These are phyloP conservation scores for Zosterops japonicus DNA, from an alignment of 2,113 vertebrate genomes.

Conservation along the genomic window DNA sequence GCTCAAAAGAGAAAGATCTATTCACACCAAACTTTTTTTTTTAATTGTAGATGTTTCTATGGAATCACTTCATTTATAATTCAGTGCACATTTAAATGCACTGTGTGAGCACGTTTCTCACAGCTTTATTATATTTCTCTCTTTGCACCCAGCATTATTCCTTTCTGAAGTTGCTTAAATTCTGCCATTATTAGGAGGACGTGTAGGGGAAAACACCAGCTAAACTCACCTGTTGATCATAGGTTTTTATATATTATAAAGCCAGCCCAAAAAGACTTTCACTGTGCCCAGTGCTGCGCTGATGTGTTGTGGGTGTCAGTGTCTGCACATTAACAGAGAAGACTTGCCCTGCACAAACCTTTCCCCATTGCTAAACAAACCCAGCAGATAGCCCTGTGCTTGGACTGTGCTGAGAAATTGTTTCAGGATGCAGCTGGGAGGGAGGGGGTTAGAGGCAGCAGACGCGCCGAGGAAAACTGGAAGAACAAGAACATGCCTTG, in stretches of 20 bases:
- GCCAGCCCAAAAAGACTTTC: not conserved
- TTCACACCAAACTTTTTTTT: not conserved
- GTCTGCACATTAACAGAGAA: not conserved
- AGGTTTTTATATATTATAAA: not conserved
- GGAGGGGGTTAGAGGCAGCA: not conserved
- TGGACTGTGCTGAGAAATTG: not conserved
- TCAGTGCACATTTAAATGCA: not conserved
- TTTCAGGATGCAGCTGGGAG: not conserved
- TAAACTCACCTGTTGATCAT: not conserved
- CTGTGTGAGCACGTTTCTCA: not conserved
- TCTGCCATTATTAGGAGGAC: not conserved
- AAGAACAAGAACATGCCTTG: conserved; percentile 4
- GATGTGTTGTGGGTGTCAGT: not conserved
- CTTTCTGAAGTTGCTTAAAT: not conserved
- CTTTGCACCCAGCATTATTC: not conserved
- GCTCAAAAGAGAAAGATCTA: not conserved
- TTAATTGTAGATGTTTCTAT: not conserved
- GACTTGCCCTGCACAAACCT: not conserved
- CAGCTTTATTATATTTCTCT: conserved; percentile 7
- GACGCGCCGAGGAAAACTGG: not conserved
- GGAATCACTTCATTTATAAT: not conserved
- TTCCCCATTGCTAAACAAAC: not conserved
- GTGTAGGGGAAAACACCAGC: not conserved
- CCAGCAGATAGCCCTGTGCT: not conserved
- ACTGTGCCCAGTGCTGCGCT: not conserved